Conservation (phyloP, 2,113 vertebrate genomes). For the Leucopternis melanops region DNA sequence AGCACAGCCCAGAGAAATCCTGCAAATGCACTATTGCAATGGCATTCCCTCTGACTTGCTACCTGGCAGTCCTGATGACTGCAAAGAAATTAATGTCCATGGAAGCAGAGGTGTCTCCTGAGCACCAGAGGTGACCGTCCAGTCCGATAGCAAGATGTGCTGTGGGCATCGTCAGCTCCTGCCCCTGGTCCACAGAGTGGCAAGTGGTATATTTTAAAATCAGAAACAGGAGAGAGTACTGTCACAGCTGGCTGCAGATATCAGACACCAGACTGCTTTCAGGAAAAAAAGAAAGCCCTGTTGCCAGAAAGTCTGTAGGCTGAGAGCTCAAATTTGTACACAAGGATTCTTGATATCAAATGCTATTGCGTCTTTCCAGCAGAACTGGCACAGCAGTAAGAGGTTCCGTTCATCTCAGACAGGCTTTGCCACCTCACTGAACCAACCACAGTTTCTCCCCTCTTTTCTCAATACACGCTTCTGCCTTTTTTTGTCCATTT, state of each 20-base stretch:
- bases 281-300: neutral
- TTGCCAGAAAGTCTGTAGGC: neutral
- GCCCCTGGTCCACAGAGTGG: neutral
- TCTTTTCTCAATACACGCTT: neutral
- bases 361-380: neutral
- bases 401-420: neutral
- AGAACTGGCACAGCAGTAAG: neutral
- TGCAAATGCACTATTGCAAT: neutral
- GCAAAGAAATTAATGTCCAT: neutral
- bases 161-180: neutral
- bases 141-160: accelerated
- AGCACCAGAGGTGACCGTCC: neutral
- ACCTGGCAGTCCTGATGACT: neutral
- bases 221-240: neutral
- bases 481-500: neutral
- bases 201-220: neutral
- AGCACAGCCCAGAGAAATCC: neutral
- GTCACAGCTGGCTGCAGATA: neutral
- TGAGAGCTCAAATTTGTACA: neutral
- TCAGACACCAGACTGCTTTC: neutral
- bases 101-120: neutral
- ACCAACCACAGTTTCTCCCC: neutral
- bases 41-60: neutral
- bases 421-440: neutral
- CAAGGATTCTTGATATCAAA: accelerated